phyloP scores from a whole-genome alignment of 2,113 vertebrate species.

The Aegypius monachus region DNA sequence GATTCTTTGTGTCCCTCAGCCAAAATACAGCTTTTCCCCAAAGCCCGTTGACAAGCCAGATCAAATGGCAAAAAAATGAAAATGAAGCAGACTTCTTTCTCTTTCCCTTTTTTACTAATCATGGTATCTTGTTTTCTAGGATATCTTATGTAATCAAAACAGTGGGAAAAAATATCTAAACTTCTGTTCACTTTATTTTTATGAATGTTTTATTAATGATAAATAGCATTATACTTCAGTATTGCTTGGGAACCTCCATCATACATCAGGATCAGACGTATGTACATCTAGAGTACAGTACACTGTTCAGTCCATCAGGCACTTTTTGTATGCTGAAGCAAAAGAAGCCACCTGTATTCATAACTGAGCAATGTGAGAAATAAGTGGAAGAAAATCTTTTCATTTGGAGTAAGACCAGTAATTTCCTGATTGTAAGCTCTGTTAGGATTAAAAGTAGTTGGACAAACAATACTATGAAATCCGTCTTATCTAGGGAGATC shows the following conservation, averaged over 20 bases:
- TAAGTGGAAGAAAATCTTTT: not conserved
- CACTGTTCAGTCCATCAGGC: not conserved
- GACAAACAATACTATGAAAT: not conserved
- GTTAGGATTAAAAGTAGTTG: not conserved
- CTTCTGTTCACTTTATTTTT: not conserved
- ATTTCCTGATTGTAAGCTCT: not conserved
- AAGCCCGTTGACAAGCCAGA: not conserved
- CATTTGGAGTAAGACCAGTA: not conserved
- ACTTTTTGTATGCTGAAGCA: not conserved
- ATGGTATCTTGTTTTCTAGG: not conserved
- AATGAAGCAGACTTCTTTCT: not conserved
- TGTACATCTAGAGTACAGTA: not conserved
- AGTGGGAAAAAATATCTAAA: not conserved
- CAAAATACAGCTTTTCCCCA: not conserved
- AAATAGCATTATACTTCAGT: not conserved
- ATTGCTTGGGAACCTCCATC: not conserved
- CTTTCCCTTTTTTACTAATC: not conserved
- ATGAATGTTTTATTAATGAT: not conserved
- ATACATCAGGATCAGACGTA: not conserved
- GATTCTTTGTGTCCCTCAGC: not conserved
- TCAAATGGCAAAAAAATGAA: not conserved
- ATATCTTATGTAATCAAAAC: fast-evolving
- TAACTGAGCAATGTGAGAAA: not conserved
- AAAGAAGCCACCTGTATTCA: not conserved
- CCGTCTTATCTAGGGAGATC: fast-evolving